Conservation (phyloP, 2,113 vertebrate species). For the Grus americana region DNA sequence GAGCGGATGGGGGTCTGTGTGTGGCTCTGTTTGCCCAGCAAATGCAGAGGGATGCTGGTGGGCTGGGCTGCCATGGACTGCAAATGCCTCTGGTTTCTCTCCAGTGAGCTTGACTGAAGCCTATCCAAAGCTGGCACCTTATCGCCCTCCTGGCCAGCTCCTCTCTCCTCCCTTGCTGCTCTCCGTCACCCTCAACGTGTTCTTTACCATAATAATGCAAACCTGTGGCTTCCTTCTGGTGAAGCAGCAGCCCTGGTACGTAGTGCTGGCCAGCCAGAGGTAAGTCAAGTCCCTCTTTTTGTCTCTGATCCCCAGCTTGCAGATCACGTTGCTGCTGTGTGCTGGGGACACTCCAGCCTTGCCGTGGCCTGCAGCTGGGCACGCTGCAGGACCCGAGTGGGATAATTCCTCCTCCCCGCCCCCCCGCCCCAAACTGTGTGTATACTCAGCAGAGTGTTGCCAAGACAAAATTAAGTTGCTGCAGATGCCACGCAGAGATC, state of each 20-base stretch:
- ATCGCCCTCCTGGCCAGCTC: constrained; percentile 69
- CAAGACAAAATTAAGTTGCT: not conserved
- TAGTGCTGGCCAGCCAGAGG: constrained; percentile 57
- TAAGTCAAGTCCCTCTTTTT: not conserved
- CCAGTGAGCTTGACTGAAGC: constrained; percentile 75
- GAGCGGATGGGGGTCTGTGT: not conserved
- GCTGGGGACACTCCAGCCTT: not conserved
- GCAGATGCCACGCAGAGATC: not conserved
- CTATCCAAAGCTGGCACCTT: constrained; percentile 72
- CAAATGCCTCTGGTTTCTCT: not conserved
- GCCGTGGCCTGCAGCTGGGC: fast-evolving
- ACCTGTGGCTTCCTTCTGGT: constrained; percentile 67
- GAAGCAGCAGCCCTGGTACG: constrained; percentile 76
- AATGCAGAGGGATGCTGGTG: not conserved
- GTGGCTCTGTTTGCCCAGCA: not conserved
- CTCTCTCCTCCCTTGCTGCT: constrained; percentile 73
- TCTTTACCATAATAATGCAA: constrained; percentile 53
- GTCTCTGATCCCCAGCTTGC: not conserved
- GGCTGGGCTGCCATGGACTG: not conserved
- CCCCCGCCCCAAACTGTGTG: too few relatives aligned
- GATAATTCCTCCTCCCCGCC: too few relatives aligned
- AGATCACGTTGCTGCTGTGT: fast-evolving
- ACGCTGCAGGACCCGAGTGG: fast-evolving
- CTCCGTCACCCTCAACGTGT: constrained; percentile 64
- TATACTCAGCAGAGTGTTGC: not conserved